Evolutionary conservation across 1,140 invertebrate genomes (phyloP), one percentile per base, ranked within the genome.

Genomic region (Dufourea novaeangliae): DNA sequence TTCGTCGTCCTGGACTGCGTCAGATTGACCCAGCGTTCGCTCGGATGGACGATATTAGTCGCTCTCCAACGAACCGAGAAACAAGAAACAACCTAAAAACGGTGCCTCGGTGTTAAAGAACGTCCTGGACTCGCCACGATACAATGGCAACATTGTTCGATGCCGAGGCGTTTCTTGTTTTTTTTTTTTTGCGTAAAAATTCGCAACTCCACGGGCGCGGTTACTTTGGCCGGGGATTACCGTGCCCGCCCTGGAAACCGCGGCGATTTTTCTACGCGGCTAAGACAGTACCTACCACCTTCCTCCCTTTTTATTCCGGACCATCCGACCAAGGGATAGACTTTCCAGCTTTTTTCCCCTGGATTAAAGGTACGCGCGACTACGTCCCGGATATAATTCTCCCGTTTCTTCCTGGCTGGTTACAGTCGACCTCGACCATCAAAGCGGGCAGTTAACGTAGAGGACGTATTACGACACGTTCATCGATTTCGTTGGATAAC

Each of bases 111-210:
- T 37, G 57, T n/a, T 37, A 59, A 59, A 34, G 20, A 25, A 27
- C 10, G 10, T 8, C 32, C 57, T 14, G n/a, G 17, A 5, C 57
- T 22, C 8, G 10, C 29, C 4, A 32, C 32, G 32, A 34, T n/a
- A n/a, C 57, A 37, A 61, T 32, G 29, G 20, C 25, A 29, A 5
- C 14, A 41, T 1, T 5, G 44, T 46, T 37, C 57, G 52, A 41
- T 39, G 25, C 11, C 25, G 22, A 25, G 59, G 32, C 10, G n/a
- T n/a, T n/a, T n/a, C n/a, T n/a, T n/a, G n/a, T n/a, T n/a, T n/a
- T n/a, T n/a, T n/a, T n/a, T n/a, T n/a, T 62, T 62, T 62, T 29
- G 25, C n/a, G 68, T 25, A 29, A n/a, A 57, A 70, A 70, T 44
- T 70, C 44, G 41, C 68, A 34, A 22, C 20, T 17, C 50, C 29